Evolutionary conservation across 2,888 invertebrate genomes (phyloP).

Genomic region (Pristionchus arcanus): DNA sequence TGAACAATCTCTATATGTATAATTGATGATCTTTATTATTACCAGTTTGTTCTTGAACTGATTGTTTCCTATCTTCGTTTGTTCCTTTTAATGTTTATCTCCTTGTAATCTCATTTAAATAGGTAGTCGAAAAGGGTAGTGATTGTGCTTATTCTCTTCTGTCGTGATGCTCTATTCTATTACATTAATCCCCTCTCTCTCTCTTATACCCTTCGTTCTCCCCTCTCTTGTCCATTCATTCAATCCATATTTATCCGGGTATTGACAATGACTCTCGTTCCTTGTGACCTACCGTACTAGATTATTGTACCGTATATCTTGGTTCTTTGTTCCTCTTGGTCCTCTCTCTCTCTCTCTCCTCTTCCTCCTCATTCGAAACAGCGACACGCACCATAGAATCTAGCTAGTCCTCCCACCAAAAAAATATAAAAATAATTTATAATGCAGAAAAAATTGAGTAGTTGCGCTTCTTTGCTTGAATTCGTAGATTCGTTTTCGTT

Average conservation of each 20-base stretch:
- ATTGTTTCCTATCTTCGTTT: not conserved
- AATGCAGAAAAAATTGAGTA: conserved; percentile 47
- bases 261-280: conserved; percentile 42
- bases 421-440: conserved; percentile 40
- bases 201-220: not conserved
- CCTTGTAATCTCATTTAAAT: conserved; percentile 17
- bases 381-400: conserved; percentile 31
- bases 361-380: conserved; percentile 21
- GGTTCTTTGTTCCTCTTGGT: not conserved
- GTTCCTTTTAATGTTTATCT: not conserved
- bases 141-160: conserved; percentile 43
- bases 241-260: conserved; percentile 42
- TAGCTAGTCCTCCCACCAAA: conserved; percentile 47
- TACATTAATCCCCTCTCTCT: not conserved
- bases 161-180: conserved; percentile 42
- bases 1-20: conserved; percentile 38
- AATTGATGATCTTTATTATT: conserved; percentile 36
- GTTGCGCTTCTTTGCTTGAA: conserved; percentile 8
- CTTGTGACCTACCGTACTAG: conserved; percentile 32
- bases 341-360: not conserved
- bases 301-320: not conserved
- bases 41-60: not conserved
- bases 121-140: conserved; percentile 42
- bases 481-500: conserved; percentile 46
- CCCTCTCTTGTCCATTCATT: conserved; percentile 32